Evolutionary conservation across 2,888 invertebrate genomes (phyloP).

Genomic region (Artemia sp.): DNA sequence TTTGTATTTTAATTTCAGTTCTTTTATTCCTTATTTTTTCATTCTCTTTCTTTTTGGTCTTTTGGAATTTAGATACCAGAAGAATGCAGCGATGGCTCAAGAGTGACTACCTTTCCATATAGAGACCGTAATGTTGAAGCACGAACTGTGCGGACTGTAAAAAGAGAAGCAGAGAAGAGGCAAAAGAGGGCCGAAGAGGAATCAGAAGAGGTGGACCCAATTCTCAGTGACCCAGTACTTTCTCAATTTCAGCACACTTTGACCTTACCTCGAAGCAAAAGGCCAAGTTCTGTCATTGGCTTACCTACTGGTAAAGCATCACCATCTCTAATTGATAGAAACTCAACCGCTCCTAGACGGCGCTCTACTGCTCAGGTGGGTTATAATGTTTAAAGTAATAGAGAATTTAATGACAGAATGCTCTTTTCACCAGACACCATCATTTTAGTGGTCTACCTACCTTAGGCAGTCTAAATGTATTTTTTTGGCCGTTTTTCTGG

Average conservation of each 20-base stretch:
- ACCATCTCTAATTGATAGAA: neutral
- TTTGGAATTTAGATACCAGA: too few species aligned
- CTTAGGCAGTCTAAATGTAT: neutral
- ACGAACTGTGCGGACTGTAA: conserved; percentile 81
- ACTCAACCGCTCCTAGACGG: conserved; percentile 3
- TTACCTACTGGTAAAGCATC: neutral
- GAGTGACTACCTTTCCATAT: conserved; percentile 37
- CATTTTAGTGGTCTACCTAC: neutral
- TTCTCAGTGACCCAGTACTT: conserved; percentile 29
- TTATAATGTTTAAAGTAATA: neutral
- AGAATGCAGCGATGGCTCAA: too few species aligned
- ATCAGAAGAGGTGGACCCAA: conserved; percentile 20
- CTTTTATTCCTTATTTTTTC: too few species aligned
- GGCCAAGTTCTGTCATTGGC: conserved; percentile 18
- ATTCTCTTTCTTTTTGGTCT: too few species aligned
- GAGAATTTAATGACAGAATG: too few species aligned
- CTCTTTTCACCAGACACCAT: too few species aligned
- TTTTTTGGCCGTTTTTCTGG: neutral
- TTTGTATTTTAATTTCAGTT: too few species aligned
- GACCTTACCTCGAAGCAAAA: conserved; percentile 33
- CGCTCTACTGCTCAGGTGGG: neutral
- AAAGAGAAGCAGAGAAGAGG: conserved; percentile 70
- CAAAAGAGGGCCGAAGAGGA: conserved; percentile 37
- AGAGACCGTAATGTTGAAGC: conserved; percentile 61
- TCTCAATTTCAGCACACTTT: conserved; percentile 34